Evolutionary conservation across 2,888 invertebrate genomes (phyloP).

Genomic region (Agrilus mali): DNA sequence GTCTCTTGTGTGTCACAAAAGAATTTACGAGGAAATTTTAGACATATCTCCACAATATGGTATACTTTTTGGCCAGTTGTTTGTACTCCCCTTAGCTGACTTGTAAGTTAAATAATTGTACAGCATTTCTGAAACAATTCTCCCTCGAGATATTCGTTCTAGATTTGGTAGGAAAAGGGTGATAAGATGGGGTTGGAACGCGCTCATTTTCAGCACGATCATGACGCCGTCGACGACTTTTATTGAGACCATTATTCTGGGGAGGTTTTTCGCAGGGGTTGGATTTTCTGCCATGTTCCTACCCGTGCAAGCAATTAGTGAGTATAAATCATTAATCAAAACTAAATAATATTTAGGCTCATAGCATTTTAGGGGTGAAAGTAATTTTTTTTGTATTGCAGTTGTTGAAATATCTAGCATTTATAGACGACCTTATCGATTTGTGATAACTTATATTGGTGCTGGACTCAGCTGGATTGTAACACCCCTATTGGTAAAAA

Average conservation of each 20-base stretch:
- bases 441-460: conserved; percentile 3
- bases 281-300: conserved; percentile 1
- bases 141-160: background rate
- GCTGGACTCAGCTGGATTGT: conserved; percentile 1
- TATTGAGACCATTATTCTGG: conserved; percentile 1
- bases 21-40: conserved; percentile 1
- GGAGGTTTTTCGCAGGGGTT: conserved; percentile 4
- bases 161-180: conserved; percentile 7
- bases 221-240: conserved; percentile 1
- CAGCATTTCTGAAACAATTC: too few relatives aligned
- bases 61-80: conserved; percentile 3
- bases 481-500: background rate
- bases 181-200: conserved; percentile 3
- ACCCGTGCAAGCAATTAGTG: conserved; percentile 3
- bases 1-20: conserved; percentile 1
- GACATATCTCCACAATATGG: conserved; percentile 4
- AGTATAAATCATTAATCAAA: background rate
- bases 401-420: conserved; percentile 6
- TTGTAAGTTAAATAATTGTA: conserved; percentile 6
- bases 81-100: conserved; percentile 8
- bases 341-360: too few relatives aligned
- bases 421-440: conserved; percentile 3
- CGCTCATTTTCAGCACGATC: conserved; percentile 1
- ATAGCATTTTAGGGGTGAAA: too few relatives aligned
- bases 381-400: too few relatives aligned